These are phyloP conservation scores for Lanius ludovicianus DNA, from an alignment of 2,113 vertebrate species.

Conservation along the genomic window DNA sequence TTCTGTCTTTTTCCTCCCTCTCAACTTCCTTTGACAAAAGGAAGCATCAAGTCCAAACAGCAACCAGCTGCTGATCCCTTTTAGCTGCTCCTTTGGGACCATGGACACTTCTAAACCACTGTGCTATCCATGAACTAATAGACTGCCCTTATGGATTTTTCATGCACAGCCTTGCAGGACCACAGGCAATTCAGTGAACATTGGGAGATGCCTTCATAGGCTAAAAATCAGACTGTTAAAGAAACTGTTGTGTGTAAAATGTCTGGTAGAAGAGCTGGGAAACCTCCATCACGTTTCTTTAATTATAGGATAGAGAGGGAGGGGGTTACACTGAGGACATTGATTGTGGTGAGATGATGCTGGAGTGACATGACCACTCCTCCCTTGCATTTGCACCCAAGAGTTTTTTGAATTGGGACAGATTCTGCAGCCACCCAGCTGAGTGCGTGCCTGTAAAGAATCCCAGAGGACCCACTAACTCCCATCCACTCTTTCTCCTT, in stretches of 20 bases:
- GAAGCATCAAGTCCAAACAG: not conserved
- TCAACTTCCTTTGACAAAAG: not conserved
- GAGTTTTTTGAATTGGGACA: not conserved
- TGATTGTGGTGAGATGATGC: not conserved
- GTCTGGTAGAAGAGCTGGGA: not conserved
- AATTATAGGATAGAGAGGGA: not conserved
- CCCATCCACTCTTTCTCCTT: not conserved
- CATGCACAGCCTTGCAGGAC: not conserved
- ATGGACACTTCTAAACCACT: not conserved
- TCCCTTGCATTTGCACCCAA: not conserved
- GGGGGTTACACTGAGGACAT: not conserved
- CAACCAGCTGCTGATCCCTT: not conserved
- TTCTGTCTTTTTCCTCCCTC: not conserved
- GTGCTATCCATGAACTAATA: not conserved
- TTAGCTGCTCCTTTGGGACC: not conserved
- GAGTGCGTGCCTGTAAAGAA: not conserved
- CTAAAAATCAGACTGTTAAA: not conserved
- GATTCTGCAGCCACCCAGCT: not conserved
- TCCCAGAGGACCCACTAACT: not conserved
- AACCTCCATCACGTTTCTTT: not conserved
- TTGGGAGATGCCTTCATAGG: not conserved
- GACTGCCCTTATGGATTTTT: not conserved
- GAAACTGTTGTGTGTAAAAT: not conserved
- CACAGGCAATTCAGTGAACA: not conserved
- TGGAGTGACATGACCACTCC: not conserved